phyloP scores from a whole-genome alignment of 2,888 invertebrate species.

The Mesorhabditis sp. region DNA sequence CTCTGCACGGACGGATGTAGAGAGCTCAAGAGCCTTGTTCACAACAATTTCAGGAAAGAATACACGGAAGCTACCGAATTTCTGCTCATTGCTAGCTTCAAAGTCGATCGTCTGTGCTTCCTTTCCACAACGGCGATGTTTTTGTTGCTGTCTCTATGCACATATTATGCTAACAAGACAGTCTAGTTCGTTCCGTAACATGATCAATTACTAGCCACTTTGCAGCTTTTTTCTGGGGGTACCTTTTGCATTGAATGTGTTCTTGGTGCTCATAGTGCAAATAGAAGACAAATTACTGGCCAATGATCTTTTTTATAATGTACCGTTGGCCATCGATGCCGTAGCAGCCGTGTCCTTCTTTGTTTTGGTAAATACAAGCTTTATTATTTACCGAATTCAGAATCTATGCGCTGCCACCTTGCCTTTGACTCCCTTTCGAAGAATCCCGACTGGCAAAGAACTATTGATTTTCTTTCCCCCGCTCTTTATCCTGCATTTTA shows the following conservation, averaged over 20 bases:
- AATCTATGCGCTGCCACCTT: not conserved
- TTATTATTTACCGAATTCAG: not conserved
- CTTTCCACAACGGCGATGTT: not conserved
- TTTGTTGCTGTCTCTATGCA: not conserved
- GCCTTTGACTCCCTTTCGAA: not conserved
- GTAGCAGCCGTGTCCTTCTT: not conserved
- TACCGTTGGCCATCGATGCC: not conserved
- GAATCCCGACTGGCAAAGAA: not conserved
- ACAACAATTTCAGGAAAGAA: not conserved
- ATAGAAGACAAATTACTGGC: not conserved
- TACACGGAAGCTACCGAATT: not conserved
- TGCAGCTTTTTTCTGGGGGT: not conserved
- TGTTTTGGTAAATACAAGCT: not conserved
- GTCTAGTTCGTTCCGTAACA: constrained; percentile 2
- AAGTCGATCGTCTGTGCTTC: constrained; percentile 4
- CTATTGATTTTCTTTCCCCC: not conserved
- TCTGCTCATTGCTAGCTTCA: not conserved
- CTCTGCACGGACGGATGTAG: not conserved
- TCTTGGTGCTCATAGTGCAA: not conserved
- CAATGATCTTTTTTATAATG: not conserved
- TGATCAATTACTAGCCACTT: not conserved
- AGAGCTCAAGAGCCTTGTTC: not conserved
- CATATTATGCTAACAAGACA: not conserved
- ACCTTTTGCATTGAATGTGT: not conserved
- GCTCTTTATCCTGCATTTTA: not conserved